Base-by-base conservation (phyloP, 2,113 vertebrate species). In the Xerus inauris region DNA sequence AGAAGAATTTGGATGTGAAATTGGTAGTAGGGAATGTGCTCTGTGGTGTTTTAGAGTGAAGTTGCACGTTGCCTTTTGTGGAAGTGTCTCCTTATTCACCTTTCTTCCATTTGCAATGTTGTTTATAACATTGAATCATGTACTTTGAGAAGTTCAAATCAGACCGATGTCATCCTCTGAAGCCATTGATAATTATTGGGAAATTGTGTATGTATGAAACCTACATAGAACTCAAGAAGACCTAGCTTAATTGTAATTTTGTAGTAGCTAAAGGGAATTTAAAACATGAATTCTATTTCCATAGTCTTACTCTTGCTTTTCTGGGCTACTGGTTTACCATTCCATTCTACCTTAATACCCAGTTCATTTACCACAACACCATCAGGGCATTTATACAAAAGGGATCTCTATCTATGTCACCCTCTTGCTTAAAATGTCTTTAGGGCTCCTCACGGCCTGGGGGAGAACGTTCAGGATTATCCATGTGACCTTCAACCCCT, bases 1-100 rank as follows among this genome's bases (percentile, higher is more conserved):
- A 73, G 75, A 95, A 69, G 40, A 77, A 49, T 88, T 89, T 84
- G 67, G 13, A 4, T 72, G 19, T 85, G 71, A 96, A 79, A 64
- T 69, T 77, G 62, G 28, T 8, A 32, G 17, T 87, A 30, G 40
- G 32, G 7, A n/a, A 35, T 10, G 38, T 62, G 28, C 35, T 62
- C 82, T 76, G 47, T 79, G 57, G 17, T 42, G 49, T 86, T 26
- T 94, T 35, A 22, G 6, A 11, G 73, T 67, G 57, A 84, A 90
- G 11, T 71, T 73, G 11, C 20, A 6, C 1, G 1, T 72, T 71
- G 3, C 6, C 87, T 47, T 73, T 92, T 24, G 2, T 65, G 89
- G 79, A 67, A 83, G 42, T 72, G 6, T 75, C 12, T 83, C 40
- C 1, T 2, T 8, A 24, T 72, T 51, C 30, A 84, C 28, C 20